Evolutionary conservation across 2,888 invertebrate genomes (phyloP).

Genomic region (Cantharis flavilabris): DNA sequence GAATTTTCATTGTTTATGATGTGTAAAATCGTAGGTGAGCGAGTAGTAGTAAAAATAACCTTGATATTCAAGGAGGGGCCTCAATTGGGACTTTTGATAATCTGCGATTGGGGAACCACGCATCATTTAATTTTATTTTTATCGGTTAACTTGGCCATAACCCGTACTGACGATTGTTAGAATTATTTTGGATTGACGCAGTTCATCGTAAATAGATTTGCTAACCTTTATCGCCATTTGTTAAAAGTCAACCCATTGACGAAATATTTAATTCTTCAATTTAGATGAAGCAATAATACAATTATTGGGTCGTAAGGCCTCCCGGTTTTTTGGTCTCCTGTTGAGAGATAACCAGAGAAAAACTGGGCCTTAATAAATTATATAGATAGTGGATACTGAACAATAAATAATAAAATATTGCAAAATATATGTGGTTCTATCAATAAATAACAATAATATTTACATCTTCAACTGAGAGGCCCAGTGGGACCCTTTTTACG

Average conservation of each 20-base stretch:
- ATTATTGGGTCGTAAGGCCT: too few species aligned
- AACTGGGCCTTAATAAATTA: neutral
- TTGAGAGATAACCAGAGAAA: too few species aligned
- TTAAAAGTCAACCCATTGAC: neutral
- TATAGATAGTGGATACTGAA: neutral
- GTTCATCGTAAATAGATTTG: neutral
- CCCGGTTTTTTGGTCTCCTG: too few species aligned
- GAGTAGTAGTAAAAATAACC: conserved; percentile 22
- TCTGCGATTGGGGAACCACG: conserved; percentile 13
- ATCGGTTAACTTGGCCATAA: conserved; percentile 15
- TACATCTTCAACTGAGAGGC: neutral
- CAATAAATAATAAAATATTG: neutral
- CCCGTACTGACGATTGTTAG: conserved; percentile 11
- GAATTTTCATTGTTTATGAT: neutral
- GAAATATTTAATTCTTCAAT: too few species aligned
- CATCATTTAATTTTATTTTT: conserved; percentile 13
- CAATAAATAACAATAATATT: neutral
- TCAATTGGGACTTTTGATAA: conserved; percentile 14
- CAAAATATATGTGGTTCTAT: neutral
- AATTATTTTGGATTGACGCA: conserved; percentile 5
- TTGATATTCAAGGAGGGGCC: conserved; percentile 24
- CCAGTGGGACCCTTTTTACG: neutral
- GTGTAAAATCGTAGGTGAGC: neutral
- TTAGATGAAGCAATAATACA: too few species aligned
- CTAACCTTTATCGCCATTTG: neutral